These are phyloP conservation scores for Drosophila seguyi DNA, from an alignment of 1,140 invertebrate genomes.

Conservation along the genomic window DNA sequence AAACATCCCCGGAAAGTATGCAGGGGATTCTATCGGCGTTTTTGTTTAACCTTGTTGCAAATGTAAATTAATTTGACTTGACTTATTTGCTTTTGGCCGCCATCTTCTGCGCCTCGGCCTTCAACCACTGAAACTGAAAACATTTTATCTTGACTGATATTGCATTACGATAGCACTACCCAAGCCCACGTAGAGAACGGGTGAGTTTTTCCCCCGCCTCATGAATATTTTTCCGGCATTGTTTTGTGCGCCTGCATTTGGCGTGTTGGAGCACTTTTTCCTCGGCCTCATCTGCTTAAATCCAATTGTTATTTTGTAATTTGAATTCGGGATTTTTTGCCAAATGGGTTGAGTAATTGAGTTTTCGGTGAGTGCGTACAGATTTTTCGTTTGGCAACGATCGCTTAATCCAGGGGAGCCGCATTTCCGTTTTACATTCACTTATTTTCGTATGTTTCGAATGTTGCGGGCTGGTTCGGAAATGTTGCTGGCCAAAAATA, in stretches of 20 bases:
- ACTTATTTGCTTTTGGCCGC: slow-evolving; percentile 72
- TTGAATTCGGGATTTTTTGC: slow-evolving; percentile 60
- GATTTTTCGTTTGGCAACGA: slow-evolving; percentile 26
- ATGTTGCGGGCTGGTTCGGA: slow-evolving; percentile 62
- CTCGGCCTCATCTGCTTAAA: slow-evolving; percentile 49
- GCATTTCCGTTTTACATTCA: slow-evolving; percentile 46
- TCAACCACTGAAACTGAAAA: slow-evolving; percentile 64
- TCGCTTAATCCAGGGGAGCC: slow-evolving; percentile 44
- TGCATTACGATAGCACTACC: slow-evolving; percentile 51
- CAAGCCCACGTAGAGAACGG: slow-evolving; percentile 13
- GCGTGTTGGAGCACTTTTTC: slow-evolving; percentile 8
- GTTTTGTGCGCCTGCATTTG: slow-evolving; percentile 56
- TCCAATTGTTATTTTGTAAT: slow-evolving; percentile 83
- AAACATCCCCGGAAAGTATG: slow-evolving; percentile 54
- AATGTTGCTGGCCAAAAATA: slow-evolving; percentile 81
- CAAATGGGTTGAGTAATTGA: slow-evolving; percentile 73
- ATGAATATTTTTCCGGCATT: slow-evolving; percentile 68
- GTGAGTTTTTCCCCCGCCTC: slow-evolving; percentile 8
- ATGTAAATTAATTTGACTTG: slow-evolving; percentile 67
- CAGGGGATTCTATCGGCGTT: slow-evolving; percentile 25
- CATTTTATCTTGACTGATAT: slow-evolving; percentile 59
- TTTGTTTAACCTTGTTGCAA: slow-evolving; percentile 43
- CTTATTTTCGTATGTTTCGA: slow-evolving; percentile 39
- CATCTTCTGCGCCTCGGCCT: background rate
- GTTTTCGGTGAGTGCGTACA: slow-evolving; percentile 29